Evolutionary conservation across 1,140 invertebrate genomes (phyloP).

Genomic region (Panulirus ornatus): DNA sequence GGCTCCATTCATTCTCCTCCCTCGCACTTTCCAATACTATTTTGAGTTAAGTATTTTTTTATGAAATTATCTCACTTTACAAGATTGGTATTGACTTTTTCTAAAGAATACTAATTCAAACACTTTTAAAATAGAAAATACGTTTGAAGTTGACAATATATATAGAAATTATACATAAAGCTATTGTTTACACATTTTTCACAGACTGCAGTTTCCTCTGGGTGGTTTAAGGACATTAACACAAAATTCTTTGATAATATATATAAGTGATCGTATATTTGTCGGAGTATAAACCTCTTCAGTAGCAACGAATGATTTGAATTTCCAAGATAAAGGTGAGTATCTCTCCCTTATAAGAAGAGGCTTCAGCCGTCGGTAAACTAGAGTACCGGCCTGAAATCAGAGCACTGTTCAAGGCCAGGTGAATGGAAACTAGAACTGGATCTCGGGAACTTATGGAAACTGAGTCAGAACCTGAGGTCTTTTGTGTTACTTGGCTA

Average conservation of each 20-base stretch:
- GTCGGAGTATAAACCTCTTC: background rate
- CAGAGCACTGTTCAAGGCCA: conserved; percentile 57
- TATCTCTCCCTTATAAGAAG: no score
- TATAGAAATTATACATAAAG: background rate
- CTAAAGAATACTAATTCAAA: background rate
- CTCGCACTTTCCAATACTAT: conserved; percentile 60
- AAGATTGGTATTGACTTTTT: background rate
- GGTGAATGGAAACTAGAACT: conserved; percentile 58
- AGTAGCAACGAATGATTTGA: conserved; percentile 56
- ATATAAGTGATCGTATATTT: conserved; percentile 36
- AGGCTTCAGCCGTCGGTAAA: background rate
- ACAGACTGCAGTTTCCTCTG: background rate
- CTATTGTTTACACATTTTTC: conserved; percentile 48
- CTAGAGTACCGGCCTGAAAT: conserved; percentile 1
- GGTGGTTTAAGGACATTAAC: conserved; percentile 2
- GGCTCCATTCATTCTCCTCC: conserved; percentile 66
- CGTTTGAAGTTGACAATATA: background rate
- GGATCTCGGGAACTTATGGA: background rate
- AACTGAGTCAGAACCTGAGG: background rate
- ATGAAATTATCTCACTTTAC: background rate
- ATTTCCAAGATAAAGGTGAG: conserved; percentile 36
- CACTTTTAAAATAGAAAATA: background rate
- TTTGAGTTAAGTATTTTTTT: background rate
- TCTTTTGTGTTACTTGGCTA: background rate
- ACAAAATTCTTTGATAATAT: conserved; percentile 42